Evolutionary conservation across 2,888 invertebrate species (phyloP).

Genomic region (Mimumesa dahlbomi): DNA sequence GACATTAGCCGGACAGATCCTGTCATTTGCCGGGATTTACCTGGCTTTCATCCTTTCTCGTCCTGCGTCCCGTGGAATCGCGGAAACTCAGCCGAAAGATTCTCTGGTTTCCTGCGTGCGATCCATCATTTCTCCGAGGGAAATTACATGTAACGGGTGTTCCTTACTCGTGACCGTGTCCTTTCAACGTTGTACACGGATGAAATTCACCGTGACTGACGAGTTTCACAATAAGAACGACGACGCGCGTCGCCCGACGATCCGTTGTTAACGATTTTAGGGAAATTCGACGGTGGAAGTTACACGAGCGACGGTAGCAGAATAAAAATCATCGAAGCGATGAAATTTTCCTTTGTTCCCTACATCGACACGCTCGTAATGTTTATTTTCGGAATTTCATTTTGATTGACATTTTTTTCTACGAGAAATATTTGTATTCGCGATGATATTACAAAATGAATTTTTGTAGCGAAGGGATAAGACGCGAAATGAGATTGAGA

Average conservation of each 20-base stretch:
- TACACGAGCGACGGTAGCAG: too few relatives aligned
- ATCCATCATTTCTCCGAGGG: conserved; percentile 60
- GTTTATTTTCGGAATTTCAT: too few relatives aligned
- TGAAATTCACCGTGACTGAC: conserved; percentile 31
- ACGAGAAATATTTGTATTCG: too few relatives aligned
- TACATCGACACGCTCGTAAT: too few relatives aligned
- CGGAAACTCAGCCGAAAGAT: conserved; percentile 34
- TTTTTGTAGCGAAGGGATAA: too few relatives aligned
- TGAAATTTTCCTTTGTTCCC: too few relatives aligned
- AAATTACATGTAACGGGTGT: conserved; percentile 51
- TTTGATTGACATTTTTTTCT: too few relatives aligned
- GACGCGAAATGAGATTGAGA: not conserved
- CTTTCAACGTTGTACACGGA: conserved; percentile 27
- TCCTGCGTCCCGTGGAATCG: conserved; percentile 44
- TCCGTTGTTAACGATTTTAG: too few relatives aligned
- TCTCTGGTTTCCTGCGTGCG: conserved; percentile 41
- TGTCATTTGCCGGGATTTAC: conserved; percentile 60
- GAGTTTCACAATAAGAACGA: conserved; percentile 26
- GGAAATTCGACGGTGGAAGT: too few relatives aligned
- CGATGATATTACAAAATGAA: too few relatives aligned
- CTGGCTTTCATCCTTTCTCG: conserved; percentile 52
- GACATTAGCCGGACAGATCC: conserved; percentile 62
- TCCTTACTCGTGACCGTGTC: conserved; percentile 3
- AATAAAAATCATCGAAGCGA: too few relatives aligned
- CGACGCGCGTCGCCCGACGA: not conserved